Evolutionary conservation across 1,140 invertebrate genomes (phyloP), one percentile per base, ranked within the genome.

Genomic region (Chymomyza costata): DNA sequence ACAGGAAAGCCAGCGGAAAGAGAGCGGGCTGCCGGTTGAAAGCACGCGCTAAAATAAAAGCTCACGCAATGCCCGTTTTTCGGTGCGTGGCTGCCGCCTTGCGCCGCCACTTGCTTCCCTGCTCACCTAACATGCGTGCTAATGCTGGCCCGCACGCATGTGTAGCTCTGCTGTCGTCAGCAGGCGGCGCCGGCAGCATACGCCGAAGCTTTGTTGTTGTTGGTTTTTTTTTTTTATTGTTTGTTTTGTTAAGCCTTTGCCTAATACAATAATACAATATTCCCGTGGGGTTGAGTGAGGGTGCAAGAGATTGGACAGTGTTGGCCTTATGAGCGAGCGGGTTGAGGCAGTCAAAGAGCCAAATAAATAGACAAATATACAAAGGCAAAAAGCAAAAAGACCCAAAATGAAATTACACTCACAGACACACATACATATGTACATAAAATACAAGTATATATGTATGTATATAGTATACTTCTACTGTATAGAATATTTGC

Each of bases 31-130:
- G 46, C 34, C 25, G 5, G 16, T 64, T 71, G 71, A 71, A 63
- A 78, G 63, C 71, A 78, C 71, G 66, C 67, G 71, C 66, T 61
- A 50, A 73, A 76, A 69, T 66, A 73, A 78, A 56, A 50, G 39
- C 69, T 70, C 71, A 76, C 66, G 66, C 66, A 71, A 78, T 46
- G 57, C 25, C 10, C 49, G 45, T 48, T 60, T 32, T 30, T 34
- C 49, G 21, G 66, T 70, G 67, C 67, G 65, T 69, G 65, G 52
- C 49, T n/a, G n/a, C n/a, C n/a, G n/a, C n/a, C n/a, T n/a, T n/a
- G n/a, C n/a, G n/a, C n/a, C n/a, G n/a, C n/a, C 47, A 31, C 21
- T 25, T 25, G 21, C 21, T 8, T n/a, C n/a, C n/a, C 21, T 25
- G 8, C 8, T 5, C 21, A 25, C 3, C 21, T 8, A 25, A 8